Conservation (phyloP, 1,140 invertebrate species). For the Oreohelix idahoensis region DNA sequence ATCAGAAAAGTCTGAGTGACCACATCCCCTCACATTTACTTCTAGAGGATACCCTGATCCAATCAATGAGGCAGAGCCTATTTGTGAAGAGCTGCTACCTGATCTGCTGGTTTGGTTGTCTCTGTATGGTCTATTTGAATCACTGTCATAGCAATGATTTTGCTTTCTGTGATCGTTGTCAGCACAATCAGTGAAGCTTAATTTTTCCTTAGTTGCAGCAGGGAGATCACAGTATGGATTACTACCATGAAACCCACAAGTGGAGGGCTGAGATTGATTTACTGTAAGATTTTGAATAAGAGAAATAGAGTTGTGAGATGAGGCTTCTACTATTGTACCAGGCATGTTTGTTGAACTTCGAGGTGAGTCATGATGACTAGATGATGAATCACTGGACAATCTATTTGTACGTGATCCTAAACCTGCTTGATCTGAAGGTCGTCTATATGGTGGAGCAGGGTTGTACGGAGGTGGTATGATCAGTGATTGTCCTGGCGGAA, state of each 20-base stretch:
- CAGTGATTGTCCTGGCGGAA: background rate
- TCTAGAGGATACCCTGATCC: background rate
- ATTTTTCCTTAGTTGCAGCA: slow-evolving; percentile 13
- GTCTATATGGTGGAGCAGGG: slow-evolving; percentile 60
- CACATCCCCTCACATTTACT: background rate
- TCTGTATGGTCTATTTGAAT: background rate
- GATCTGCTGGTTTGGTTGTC: slow-evolving; percentile 22
- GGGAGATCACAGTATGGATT: slow-evolving; percentile 30
- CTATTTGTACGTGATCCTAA: background rate
- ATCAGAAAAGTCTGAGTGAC: slow-evolving; percentile 22
- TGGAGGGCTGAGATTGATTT: slow-evolving; percentile 15
- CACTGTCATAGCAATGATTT: background rate
- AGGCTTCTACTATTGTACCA: background rate
- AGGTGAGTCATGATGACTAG: background rate
- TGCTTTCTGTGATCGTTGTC: too few species aligned
- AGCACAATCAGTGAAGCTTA: slow-evolving; percentile 16
- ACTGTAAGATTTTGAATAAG: background rate
- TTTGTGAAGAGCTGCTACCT: slow-evolving; percentile 34
- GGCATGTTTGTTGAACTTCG: background rate
- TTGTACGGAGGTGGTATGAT: slow-evolving; percentile 55
- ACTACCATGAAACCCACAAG: slow-evolving; percentile 40
- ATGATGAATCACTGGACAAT: slow-evolving; percentile 29
- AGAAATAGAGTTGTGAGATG: background rate
- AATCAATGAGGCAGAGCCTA: slow-evolving; percentile 28
- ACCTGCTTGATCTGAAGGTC: slow-evolving; percentile 17